Evolutionary conservation across 2,113 vertebrate genomes (phyloP), one percentile per base, ranked within the genome.

Genomic region (Heliornis fulica): DNA sequence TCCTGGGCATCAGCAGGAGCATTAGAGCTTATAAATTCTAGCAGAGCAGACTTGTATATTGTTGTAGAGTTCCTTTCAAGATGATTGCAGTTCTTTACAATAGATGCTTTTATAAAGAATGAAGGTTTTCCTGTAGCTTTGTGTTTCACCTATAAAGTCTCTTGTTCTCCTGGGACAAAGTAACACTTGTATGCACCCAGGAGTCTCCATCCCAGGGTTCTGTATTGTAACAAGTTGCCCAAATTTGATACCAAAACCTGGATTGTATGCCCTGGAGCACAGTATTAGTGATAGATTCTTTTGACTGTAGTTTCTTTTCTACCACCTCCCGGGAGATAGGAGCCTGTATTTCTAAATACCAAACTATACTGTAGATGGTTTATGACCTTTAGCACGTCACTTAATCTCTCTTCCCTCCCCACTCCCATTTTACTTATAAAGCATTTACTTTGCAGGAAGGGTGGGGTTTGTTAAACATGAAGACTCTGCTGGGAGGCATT

Each of bases 371-470:
- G 0, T 17, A 32, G 1, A 1, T 56, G 21, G 13, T 84, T 77
- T n/a, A 13, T 68, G 48, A 93, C 46, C 16, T 90, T 90, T 65
- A 87, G 29, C 29, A 56, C 11, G 17, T 93, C 36, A 21, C 13
- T 81, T 60, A 41, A 78, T 86, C 12, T 54, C 16, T 59, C 4
- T 34, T 2, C 0, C 0, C 0, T 46, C 22, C 46, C 46, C 46
- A 46, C 1, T 13, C 7, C 11, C 8, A 38, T 15, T 18, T 56
- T 56, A 29, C 59, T 90, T 83, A 50, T 15, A 43, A 81, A 75
- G 48, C 19, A 14, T 43, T 76, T 66, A 3, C 51, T 86, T 81
- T 74, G 15, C 34, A 36, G 48, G 40, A n/a, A 41, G 25, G 69
- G 34, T 64, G 89, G 57, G 60, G 34, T 76, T 75, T 80, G 56